These are phyloP conservation scores for Acanthopleura granulata DNA, from an alignment of 2,888 invertebrate species.

Conservation along the genomic window DNA sequence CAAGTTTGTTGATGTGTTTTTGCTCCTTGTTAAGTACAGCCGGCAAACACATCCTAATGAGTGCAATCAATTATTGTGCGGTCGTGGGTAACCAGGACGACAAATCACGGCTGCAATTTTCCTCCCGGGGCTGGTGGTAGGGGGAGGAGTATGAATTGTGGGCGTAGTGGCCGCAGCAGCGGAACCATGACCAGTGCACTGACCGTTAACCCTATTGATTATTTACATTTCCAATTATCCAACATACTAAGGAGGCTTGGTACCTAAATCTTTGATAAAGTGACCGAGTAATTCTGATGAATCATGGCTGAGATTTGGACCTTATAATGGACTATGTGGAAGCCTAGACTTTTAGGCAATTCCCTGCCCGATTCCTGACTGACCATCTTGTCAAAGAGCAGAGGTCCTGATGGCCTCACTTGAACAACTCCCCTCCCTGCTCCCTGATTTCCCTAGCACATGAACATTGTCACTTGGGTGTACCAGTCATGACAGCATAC, in stretches of 20 bases:
- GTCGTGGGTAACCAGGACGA: not conserved
- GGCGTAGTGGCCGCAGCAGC: not conserved
- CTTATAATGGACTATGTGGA: not conserved
- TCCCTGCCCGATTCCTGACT: no score
- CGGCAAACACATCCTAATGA: not conserved
- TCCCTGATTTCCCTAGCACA: no score
- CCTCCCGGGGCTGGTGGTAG: not conserved
- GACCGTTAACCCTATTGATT: conserved; percentile 1
- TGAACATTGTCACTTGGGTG: no score
- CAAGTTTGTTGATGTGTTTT: no score
- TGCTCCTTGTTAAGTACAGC: no score
- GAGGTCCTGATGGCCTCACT: no score
- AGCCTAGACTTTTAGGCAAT: no score
- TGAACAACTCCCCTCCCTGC: no score
- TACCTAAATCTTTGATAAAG: conserved; percentile 11
- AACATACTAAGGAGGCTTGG: not conserved
- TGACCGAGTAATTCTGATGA: conserved; percentile 6
- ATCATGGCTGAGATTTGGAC: not conserved
- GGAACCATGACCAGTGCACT: no score
- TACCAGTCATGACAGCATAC: no score
- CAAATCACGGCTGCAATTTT: not conserved
- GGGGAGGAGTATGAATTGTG: not conserved
- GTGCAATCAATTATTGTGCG: conserved; percentile 11
- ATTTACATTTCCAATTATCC: conserved; percentile 18
- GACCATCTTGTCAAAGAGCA: no score